Percentiles rank a stretch among this genome's conserved stretches.
These are phyloP conservation scores for Camponotus floridanus DNA, from an alignment of 1,140 invertebrate species.

Conservation along the genomic window DNA sequence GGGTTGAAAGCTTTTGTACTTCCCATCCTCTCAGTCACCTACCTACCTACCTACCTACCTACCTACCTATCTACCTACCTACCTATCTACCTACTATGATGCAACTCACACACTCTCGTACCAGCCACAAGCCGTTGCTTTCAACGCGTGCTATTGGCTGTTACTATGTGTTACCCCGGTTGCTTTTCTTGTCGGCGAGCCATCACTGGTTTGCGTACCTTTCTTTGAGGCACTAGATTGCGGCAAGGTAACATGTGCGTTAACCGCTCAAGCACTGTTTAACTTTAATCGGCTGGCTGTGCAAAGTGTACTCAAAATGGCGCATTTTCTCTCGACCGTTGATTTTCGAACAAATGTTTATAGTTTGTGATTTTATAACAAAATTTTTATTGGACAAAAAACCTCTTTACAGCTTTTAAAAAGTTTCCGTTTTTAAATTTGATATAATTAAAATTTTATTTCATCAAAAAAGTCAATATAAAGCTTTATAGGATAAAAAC, in stretches of 20 bases:
- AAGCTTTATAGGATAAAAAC: neutral
- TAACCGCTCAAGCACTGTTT: neutral
- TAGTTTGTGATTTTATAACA: neutral
- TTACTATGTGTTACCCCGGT: constrained; percentile 58
- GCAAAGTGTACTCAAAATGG: neutral
- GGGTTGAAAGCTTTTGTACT: constrained; percentile 74
- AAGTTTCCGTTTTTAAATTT: neutral
- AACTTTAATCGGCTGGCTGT: neutral
- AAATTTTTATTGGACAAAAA: neutral
- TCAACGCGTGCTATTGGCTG: constrained; percentile 68
- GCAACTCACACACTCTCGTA: constrained; percentile 36
- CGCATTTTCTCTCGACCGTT: neutral
- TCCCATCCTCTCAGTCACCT: constrained; percentile 54
- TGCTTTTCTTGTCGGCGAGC: constrained; percentile 69
- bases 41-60: constrained; percentile 34
- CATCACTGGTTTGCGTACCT: constrained; percentile 37
- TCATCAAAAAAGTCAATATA: constrained; percentile 16
- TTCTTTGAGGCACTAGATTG: constrained; percentile 38
- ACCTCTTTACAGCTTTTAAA: neutral
- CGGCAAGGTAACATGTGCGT: constrained; percentile 5
- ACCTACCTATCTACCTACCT: constrained; percentile 46
- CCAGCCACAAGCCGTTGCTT: constrained; percentile 45
- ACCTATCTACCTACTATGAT: constrained; percentile 20
- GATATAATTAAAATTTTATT: neutral
- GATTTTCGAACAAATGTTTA: neutral